phyloP scores from a whole-genome alignment of 2,888 invertebrate species.

The Anticlea derivata region DNA sequence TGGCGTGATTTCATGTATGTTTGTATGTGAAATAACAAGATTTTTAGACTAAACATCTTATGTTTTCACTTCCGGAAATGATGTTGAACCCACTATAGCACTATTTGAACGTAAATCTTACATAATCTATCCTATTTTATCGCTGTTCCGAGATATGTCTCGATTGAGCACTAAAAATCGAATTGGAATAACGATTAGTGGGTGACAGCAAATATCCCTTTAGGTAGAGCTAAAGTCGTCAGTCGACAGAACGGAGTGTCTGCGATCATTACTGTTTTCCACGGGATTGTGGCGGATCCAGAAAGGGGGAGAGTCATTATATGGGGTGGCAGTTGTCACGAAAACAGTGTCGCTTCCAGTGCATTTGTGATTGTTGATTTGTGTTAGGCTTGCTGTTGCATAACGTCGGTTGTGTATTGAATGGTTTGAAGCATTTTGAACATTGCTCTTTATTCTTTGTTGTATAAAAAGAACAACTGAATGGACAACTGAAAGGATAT shows the following conservation, averaged over 20 bases:
- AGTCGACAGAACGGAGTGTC: conserved; percentile 38
- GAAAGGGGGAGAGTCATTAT: conserved; percentile 36
- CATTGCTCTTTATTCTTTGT: neutral
- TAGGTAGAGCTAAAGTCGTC: conserved; percentile 40
- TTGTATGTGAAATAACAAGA: no score
- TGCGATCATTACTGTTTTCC: conserved; percentile 43
- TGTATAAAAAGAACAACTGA: no score
- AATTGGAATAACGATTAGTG: conserved; percentile 27
- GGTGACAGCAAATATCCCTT: conserved; percentile 38
- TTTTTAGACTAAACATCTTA: no score
- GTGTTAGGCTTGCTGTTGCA: conserved; percentile 11
- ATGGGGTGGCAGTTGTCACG: conserved; percentile 32
- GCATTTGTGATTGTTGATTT: conserved; percentile 29
- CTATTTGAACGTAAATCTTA: conserved; percentile 14
- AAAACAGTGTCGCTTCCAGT: conserved; percentile 25
- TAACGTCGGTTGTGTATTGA: no score
- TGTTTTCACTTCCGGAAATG: no score
- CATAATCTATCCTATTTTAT: conserved; percentile 16
- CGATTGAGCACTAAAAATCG: conserved; percentile 35
- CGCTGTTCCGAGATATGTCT: conserved; percentile 14
- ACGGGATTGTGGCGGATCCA: conserved; percentile 37
- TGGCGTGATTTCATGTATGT: no score
- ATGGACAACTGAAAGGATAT: no score
- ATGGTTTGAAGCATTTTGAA: neutral
- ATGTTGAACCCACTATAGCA: neutral